Evolutionary conservation across 2,797 vertebrate species (phyloP).

Genomic region (Lithobates sylvaticus): DNA sequence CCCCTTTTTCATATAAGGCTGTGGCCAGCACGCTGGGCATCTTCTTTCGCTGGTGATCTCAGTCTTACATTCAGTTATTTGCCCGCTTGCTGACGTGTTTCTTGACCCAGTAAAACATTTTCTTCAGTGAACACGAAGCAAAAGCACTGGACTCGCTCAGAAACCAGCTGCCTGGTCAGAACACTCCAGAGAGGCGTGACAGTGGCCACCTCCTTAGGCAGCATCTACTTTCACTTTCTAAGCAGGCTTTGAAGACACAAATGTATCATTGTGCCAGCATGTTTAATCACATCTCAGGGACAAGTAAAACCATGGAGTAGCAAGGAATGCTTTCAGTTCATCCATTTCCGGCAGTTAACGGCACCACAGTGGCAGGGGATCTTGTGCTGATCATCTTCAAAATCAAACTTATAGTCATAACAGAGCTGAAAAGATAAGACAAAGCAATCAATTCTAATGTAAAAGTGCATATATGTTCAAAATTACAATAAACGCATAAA

Average conservation of each 20-base stretch:
- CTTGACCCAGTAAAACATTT: constrained; percentile 77
- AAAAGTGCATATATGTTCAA: no score
- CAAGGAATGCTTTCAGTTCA: constrained; percentile 91
- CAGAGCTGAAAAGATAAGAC: constrained; percentile 83
- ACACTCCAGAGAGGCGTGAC: constrained; percentile 17
- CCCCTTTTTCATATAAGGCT: constrained; percentile 95
- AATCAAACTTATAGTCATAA: constrained; percentile 97
- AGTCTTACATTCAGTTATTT: constrained; percentile 85
- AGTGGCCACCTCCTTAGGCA: background rate
- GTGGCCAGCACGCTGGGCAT: constrained; percentile 96
- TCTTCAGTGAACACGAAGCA: constrained; percentile 76
- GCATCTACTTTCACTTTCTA: constrained; percentile 8
- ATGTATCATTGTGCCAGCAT: constrained; percentile 60
- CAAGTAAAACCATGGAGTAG: constrained; percentile 75
- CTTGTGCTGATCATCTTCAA: constrained; percentile 92
- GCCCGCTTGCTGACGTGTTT: constrained; percentile 72
- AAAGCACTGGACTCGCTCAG: constrained; percentile 73
- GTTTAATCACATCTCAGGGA: constrained; percentile 78
- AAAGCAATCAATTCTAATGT: no score
- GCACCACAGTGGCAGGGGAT: constrained; percentile 95
- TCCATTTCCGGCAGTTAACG: constrained; percentile 98
- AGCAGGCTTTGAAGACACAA: constrained; percentile 35
- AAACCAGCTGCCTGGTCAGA: constrained; percentile 21
- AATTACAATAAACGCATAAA: no score
- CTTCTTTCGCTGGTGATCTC: constrained; percentile 97